Evolutionary conservation across 2,113 vertebrate species (phyloP), one percentile per base, ranked within the genome.

Genomic region (Callionymus lyra): DNA sequence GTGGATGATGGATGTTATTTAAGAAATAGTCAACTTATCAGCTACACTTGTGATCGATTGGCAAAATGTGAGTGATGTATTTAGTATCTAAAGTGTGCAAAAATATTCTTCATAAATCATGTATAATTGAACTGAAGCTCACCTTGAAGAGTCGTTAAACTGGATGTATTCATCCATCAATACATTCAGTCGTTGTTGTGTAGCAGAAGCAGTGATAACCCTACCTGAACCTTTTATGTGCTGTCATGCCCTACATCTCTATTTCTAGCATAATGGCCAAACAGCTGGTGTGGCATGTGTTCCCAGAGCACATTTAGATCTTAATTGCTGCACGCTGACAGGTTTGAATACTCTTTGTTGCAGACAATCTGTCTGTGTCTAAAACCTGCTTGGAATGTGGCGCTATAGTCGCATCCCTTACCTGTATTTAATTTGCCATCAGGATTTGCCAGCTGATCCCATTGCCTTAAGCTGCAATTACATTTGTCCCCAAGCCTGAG

Each of bases 371-470:
- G n/a, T 10, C 16, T 6, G 16, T 45, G 3, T 12, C 16, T 34
- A 45, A 35, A 13, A 45, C 4, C 16, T n/a, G 40, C 12, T n/a
- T 14, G 4, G 9, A 31, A 17, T 16, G 12, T 12, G 15, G 13
- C 38, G 18, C 39, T 27, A 41, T 13, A 2, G 31, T 16, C 16
- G 12, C 27, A 12, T 44, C 42, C 42, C 42, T 34, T 33, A 19
- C 43, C 32, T 45, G 31, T 17, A 13, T 19, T 45, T 45, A 45
- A 45, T 45, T 45, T 14, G 16, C 33, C 33, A 35, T 45, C 31
- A 45, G 43, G 33, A 35, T 33, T 45, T 33, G 43, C 33, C 43
- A 35, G 43, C 43, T 19, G 43, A 45, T 45, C 33, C 43, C 16
- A 8, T 16, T 17, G 16, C 33, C 43, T 45, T 12, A 16, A 33